Conservation (phyloP, 2,888 invertebrate genomes). For the Trissolcus brochymenae region DNA sequence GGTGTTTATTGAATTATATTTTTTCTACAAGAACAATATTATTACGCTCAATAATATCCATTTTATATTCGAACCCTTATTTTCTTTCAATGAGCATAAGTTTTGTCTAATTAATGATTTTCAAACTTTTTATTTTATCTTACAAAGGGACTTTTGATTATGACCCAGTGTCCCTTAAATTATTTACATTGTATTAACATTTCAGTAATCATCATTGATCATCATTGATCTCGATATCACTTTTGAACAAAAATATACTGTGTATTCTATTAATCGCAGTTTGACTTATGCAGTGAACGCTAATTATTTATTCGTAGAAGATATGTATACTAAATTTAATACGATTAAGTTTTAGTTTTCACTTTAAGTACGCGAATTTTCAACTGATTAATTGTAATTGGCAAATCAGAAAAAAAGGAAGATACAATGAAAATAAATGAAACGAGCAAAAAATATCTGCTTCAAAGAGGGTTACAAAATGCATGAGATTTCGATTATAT, state of each 20-base stretch:
- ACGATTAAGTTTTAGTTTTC: slow-evolving; percentile 5
- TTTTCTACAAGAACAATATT: slow-evolving; percentile 46
- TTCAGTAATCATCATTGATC: not conserved
- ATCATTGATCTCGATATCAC: slow-evolving; percentile 25
- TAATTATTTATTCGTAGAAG: slow-evolving; percentile 18
- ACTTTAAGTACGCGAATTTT: not conserved
- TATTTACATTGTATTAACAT: slow-evolving; percentile 47
- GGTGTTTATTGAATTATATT: slow-evolving; percentile 22
- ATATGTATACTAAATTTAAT: slow-evolving; percentile 17
- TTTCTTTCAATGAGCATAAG: slow-evolving; percentile 33
- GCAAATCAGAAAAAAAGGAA: no score
- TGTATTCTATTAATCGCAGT: no score
- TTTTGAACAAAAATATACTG: no score
- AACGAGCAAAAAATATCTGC: no score
- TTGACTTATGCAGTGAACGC: slow-evolving; percentile 30
- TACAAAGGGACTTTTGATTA: slow-evolving; percentile 31
- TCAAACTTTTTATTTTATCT: slow-evolving; percentile 10
- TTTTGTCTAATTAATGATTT: slow-evolving; percentile 21
- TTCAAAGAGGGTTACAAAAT: no score
- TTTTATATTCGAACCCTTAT: slow-evolving; percentile 24
- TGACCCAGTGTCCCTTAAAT: slow-evolving; percentile 7
- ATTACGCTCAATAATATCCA: slow-evolving; percentile 16
- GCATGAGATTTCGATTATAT: no score
- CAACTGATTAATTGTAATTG: not conserved
- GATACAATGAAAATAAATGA: no score